A percentile compares a stretch with the other conserved stretches of the same genome.
phyloP scores from a whole-genome alignment of 35 echinoderm and acorn worm genomes.

The Amphiura filiformis region DNA sequence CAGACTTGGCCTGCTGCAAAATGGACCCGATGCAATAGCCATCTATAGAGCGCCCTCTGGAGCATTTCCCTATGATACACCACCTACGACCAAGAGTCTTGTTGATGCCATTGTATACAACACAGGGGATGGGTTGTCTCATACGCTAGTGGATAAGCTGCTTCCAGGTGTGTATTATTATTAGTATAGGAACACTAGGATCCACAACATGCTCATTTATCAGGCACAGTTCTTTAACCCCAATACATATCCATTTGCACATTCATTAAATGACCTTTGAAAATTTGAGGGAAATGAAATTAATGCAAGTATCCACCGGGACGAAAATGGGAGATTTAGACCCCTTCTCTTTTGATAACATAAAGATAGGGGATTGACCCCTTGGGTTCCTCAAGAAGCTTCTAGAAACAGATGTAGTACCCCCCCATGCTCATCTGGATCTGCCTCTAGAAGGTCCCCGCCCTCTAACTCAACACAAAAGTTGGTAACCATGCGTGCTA shows the following conservation, averaged over 20 bases:
- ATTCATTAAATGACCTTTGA: no score
- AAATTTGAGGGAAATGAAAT: not conserved
- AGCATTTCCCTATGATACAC: constrained; percentile 65
- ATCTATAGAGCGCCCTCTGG: constrained; percentile 64
- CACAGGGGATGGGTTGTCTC: constrained; percentile 15
- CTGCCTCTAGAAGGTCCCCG: no score
- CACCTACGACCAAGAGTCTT: constrained; percentile 44
- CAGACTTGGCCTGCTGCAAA: constrained; percentile 60
- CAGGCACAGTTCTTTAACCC: no score
- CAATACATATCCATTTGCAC: no score
- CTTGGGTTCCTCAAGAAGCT: not conserved
- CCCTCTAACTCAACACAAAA: no score
- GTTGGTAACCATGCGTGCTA: no score
- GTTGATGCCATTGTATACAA: constrained; percentile 83
- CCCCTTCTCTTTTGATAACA: not conserved
- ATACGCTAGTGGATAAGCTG: constrained; percentile 40
- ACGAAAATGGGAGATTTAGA: not conserved
- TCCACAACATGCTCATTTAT: no score
- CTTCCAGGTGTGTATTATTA: constrained; percentile 65
- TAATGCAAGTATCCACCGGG: not conserved
- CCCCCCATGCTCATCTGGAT: not conserved
- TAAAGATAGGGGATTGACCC: not conserved
- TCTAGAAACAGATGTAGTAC: not conserved
- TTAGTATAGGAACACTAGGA: no score
- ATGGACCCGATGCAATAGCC: constrained; percentile 75